phyloP scores from a whole-genome alignment of 1,140 invertebrate species.

The Rhagoletis zephyria region DNA sequence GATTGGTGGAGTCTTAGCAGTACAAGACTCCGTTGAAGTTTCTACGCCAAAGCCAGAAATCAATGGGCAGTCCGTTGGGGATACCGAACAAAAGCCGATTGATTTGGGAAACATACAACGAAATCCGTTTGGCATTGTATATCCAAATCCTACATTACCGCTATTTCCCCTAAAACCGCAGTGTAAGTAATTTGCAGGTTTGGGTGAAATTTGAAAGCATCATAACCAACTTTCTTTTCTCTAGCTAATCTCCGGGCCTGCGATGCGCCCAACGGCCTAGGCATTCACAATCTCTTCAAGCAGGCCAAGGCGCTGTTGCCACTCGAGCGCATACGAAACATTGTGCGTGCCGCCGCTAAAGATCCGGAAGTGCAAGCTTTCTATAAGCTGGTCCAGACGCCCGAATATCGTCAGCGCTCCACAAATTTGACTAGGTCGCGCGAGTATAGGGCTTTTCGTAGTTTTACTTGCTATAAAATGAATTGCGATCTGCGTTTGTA shows the following conservation, averaged over 20 bases:
- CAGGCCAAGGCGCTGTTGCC: constrained; percentile 36
- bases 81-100: neutral
- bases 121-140: neutral
- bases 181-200: neutral
- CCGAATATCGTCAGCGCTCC: neutral
- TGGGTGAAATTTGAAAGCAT: neutral
- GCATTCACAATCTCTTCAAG: constrained; percentile 32
- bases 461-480: constrained; percentile 39
- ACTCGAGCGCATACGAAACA: neutral
- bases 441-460: neutral
- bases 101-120: neutral
- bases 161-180: neutral
- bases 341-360: neutral
- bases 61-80: constrained; percentile 54
- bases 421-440: neutral
- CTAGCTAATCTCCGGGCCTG: neutral
- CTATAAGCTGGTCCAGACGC: neutral
- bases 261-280: constrained; percentile 53
- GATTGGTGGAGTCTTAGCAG: neutral
- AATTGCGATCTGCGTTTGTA: constrained; percentile 32
- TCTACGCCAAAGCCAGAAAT: neutral
- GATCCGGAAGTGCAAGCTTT: constrained; percentile 49
- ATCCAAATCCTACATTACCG: neutral
- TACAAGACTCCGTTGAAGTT: neutral
- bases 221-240: neutral